Percentiles rank a stretch among this genome's conserved stretches.
Evolutionary conservation across 2,888 invertebrate species (phyloP).

Genomic region (Rhabditoides inermis): DNA sequence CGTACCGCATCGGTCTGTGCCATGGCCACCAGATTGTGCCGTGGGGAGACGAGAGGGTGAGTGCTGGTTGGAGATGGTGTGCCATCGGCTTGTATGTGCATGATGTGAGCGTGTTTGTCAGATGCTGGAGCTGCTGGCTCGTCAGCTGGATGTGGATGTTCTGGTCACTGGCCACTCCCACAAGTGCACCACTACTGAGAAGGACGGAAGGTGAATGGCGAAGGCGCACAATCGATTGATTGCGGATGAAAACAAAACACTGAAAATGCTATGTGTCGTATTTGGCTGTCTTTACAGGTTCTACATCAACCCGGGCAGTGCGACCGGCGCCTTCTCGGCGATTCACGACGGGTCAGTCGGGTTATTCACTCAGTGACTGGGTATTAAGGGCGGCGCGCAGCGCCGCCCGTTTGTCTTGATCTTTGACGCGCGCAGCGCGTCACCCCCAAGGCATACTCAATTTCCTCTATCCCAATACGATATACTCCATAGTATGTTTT

Average conservation of each 20-base stretch:
- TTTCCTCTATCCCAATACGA: too few species aligned
- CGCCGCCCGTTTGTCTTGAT: too few species aligned
- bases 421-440: too few species aligned
- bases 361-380: too few species aligned
- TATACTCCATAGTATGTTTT: too few species aligned
- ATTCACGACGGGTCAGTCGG: conserved; percentile 22
- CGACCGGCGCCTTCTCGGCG: conserved; percentile 81
- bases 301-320: conserved; percentile 97
- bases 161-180: conserved; percentile 97
- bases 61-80: neutral
- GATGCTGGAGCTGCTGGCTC: conserved; percentile 75
- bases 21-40: conserved; percentile 98
- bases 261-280: too few species aligned
- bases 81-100: neutral
- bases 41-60: conserved; percentile 68
- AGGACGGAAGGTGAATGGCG: too few species aligned
- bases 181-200: conserved; percentile 94
- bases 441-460: too few species aligned
- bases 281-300: too few species aligned
- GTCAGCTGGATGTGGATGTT: conserved; percentile 95
- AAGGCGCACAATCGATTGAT: too few species aligned
- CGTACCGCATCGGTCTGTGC: conserved; percentile 90
- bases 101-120: conserved; percentile 6
- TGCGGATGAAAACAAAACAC: too few species aligned
- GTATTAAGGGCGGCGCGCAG: too few species aligned